These are phyloP conservation scores for Vombatus ursinus DNA, from an alignment of 2,113 vertebrate genomes.

Conservation along the genomic window DNA sequence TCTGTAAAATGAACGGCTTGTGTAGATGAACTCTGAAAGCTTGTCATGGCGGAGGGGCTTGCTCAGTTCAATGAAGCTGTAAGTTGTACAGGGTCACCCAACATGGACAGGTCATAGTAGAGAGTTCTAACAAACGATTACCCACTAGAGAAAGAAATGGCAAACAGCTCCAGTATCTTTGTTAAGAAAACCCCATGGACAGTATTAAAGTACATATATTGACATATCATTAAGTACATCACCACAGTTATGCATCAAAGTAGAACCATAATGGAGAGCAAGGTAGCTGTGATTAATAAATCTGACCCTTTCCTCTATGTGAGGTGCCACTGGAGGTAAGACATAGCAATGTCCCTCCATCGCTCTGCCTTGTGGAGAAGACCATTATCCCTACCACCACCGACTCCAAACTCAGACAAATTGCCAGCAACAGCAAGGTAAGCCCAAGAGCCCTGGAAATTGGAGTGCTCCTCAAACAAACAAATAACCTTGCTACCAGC, in stretches of 20 bases:
- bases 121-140: not conserved
- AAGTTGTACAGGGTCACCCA: not conserved
- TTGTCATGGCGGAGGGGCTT: not conserved
- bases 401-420: not conserved
- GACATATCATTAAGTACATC: not conserved
- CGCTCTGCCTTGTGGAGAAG: not conserved
- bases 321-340: not conserved
- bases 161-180: not conserved
- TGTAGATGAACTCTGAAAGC: not conserved
- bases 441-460: not conserved
- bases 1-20: not conserved
- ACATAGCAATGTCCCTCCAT: not conserved
- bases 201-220: not conserved
- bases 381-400: not conserved
- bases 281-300: not conserved
- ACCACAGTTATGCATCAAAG: not conserved
- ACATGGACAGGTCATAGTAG: not conserved
- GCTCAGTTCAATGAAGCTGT: not conserved
- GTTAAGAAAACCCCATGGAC: not conserved
- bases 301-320: not conserved
- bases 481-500: not conserved
- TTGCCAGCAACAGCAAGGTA: not conserved
- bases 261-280: not conserved
- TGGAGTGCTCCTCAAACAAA: not conserved
- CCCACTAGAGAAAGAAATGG: not conserved